These are phyloP conservation scores for Phengaris arion DNA, from an alignment of 2,888 invertebrate genomes.

Conservation along the genomic window DNA sequence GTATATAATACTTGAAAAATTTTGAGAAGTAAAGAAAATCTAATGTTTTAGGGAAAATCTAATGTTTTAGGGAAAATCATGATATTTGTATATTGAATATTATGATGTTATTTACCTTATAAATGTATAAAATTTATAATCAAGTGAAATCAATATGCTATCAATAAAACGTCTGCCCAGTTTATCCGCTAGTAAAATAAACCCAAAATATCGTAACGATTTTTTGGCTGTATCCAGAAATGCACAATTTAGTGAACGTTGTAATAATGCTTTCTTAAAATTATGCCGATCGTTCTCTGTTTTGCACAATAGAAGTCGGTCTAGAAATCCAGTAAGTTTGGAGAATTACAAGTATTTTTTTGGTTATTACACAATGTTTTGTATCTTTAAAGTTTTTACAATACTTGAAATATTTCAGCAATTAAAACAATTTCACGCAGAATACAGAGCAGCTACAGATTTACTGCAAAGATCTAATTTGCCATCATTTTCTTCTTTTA, in stretches of 20 bases:
- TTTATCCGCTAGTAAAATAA: constrained; percentile 60
- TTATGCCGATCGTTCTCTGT: constrained; percentile 62
- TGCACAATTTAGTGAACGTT: constrained; percentile 52
- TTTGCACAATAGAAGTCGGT: constrained; percentile 58
- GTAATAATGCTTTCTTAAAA: constrained; percentile 49
- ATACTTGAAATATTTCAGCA: constrained; percentile 46
- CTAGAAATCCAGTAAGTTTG: constrained; percentile 58
- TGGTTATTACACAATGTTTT: constrained; percentile 39
- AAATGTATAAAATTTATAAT: background rate
- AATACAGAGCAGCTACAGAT: constrained; percentile 79
- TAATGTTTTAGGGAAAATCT: background rate
- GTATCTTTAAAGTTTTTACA: constrained; percentile 5
- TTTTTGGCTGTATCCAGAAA: constrained; percentile 47
- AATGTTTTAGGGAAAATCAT: background rate
- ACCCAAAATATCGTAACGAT: constrained; percentile 52
- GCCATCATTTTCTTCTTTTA: constrained; percentile 53
- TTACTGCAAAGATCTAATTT: constrained; percentile 76
- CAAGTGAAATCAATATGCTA: constrained; percentile 49
- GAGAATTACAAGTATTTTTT: background rate
- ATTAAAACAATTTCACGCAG: constrained; percentile 62
- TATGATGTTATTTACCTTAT: background rate
- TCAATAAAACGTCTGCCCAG: constrained; percentile 62
- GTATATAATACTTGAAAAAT: too few relatives aligned
- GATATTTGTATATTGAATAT: background rate
- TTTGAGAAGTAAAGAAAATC: too few relatives aligned